Evolutionary conservation across 2,888 invertebrate genomes (phyloP).

Genomic region (Sisyra nigra): DNA sequence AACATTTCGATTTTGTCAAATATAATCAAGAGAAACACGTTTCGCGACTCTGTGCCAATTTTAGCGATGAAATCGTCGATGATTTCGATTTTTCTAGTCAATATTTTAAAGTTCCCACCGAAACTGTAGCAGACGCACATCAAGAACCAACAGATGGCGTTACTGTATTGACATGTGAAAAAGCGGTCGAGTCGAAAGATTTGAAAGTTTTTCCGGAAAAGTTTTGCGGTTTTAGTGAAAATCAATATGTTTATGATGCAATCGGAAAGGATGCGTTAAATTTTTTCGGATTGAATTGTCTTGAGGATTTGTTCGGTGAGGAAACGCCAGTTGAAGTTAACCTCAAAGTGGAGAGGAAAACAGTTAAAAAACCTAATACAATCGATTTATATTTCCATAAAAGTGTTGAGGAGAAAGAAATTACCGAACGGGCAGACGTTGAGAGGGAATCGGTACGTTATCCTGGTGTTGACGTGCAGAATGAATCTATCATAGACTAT

Average conservation of each 20-base stretch:
- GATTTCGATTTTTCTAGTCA: constrained; percentile 1
- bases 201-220: not conserved
- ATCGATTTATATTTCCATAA: no score
- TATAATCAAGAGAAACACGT: constrained; percentile 14
- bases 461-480: no score
- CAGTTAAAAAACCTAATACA: not conserved
- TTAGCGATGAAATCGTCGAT: not conserved
- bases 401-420: no score
- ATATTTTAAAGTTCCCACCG: not conserved
- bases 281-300: constrained; percentile 30
- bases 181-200: not conserved
- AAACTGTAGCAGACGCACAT: no score
- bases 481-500: no score
- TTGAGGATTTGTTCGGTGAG: constrained; percentile 31
- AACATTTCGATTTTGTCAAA: constrained; percentile 14
- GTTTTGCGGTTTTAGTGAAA: no score
- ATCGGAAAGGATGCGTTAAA: constrained; percentile 21
- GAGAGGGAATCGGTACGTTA: no score
- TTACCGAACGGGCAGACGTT: no score
- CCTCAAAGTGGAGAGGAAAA: not conserved
- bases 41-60: not conserved
- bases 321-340: constrained; percentile 10
- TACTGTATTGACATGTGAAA: no score
- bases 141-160: no score
- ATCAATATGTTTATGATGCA: constrained; percentile 9